Conservation (phyloP, 2,888 invertebrate species). For the Julus scanicus region DNA sequence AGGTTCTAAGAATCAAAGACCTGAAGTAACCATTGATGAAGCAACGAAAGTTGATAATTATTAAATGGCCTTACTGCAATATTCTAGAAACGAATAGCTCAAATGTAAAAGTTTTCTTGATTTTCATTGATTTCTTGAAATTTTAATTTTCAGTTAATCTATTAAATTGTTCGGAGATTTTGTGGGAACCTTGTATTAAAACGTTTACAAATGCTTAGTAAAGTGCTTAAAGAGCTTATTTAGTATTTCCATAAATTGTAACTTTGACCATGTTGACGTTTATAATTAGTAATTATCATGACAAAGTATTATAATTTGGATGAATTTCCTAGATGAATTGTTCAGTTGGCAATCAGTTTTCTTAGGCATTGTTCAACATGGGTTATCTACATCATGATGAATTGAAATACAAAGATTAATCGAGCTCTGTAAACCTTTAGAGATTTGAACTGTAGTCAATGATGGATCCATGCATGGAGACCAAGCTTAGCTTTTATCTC, state of each 20-base stretch:
- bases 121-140: no score
- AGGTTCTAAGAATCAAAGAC: no score
- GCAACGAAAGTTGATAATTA: no score
- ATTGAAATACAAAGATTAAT: conserved; percentile 18
- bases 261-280: neutral
- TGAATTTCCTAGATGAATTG: neutral
- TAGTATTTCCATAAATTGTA: neutral
- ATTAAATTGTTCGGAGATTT: no score
- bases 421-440: neutral
- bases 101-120: no score
- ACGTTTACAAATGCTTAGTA: no score
- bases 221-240: no score
- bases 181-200: no score
- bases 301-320: conserved; percentile 34
- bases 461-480: conserved; percentile 12
- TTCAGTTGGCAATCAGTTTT: neutral
- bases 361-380: neutral
- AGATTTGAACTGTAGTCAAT: conserved; percentile 12
- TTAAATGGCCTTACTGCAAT: no score
- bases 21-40: no score
- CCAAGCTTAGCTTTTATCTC: neutral
- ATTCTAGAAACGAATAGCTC: no score
- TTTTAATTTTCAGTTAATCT: no score
- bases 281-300: conserved; percentile 6
- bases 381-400: conserved; percentile 11